Base-by-base conservation (phyloP, 2,797 vertebrate species). In the Argentina silus region DNA sequence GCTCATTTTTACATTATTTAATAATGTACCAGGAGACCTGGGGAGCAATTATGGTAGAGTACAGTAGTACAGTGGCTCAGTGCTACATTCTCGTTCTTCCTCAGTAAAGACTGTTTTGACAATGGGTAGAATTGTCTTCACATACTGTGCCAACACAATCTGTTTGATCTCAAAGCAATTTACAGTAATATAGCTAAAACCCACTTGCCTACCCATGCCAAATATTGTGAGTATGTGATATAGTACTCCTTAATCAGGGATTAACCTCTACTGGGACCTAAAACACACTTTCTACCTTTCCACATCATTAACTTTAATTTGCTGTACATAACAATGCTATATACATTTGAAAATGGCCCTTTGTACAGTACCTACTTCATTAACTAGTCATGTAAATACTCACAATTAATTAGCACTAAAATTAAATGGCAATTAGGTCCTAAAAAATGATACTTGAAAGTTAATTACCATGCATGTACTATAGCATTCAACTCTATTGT, bases 1-100 rank as follows among this genome's bases (percentile, higher is more conserved):
- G 75, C 81, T 79, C 69, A 59, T 84, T 80, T 83, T 78, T 78
- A 81, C 76, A 75, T 82, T 75, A 78, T 82, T 85, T 81, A 85
- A 86, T 77, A 77, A 83, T 77, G 78, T 83, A 80, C 79, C 80
- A 75, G 64, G 84, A 81, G 75, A 81, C 61, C 64, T 21, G 44
- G 64, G 70, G 74, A 83, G 73, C 73, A 78, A 83, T 81, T 70
- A 56, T 43, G 66, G 7, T 78, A 81, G 27, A 36, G 74, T 60
- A 61, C n/a, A 48, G 27, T 44, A 27, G 47, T 48, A 9, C 66
- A 14, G 21, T 69, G 69, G 62, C 44, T 45, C 62, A 63, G 42
- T 10, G 67, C 62, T 61, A 11, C 23, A 27, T 21, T 36, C 12
- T 60, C 15, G n/a, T 12, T 53, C n/a, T 14, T 59, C 44, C 15